Evolutionary conservation across 2,797 vertebrate species (phyloP).

Genomic region (Trachurus trachurus): DNA sequence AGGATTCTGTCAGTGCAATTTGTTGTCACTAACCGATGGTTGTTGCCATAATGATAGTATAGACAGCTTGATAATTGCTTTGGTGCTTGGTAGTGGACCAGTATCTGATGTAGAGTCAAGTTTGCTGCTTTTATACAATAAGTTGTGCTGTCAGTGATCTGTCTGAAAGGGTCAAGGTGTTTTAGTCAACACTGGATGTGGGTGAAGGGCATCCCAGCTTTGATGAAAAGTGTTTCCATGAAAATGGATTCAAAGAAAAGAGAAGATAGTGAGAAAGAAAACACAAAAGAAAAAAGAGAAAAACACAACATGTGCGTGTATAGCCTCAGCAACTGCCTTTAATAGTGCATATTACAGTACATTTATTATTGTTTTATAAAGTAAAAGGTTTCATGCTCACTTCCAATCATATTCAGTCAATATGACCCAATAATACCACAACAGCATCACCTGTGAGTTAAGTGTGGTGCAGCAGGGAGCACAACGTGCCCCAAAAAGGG

Average conservation of each 20-base stretch:
- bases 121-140: neutral
- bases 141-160: neutral
- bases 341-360: neutral
- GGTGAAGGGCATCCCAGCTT: too few relatives aligned
- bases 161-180: neutral
- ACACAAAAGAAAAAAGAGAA: too few relatives aligned
- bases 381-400: conserved; percentile 14
- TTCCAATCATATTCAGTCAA: conserved; percentile 8
- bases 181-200: neutral
- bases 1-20: conserved; percentile 3
- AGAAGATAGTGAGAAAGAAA: neutral
- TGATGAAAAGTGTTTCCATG: neutral
- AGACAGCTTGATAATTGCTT: conserved; percentile 17
- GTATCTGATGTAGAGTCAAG: neutral
- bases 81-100: neutral
- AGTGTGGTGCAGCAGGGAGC: conserved; percentile 12
- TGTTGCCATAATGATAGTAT: conserved; percentile 17
- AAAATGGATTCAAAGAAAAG: neutral
- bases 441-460: conserved; percentile 35
- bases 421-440: neutral
- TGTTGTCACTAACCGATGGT: conserved; percentile 2
- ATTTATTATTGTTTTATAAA: neutral
- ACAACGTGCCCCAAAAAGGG: conserved; percentile 18
- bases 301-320: too few relatives aligned
- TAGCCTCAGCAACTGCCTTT: conserved; percentile 1